A percentile compares a stretch with the other conserved stretches of the same genome.
These are phyloP conservation scores for Pocillopora meandrina DNA, from an alignment of 92 coral and sea anemone species.

Conservation along the genomic window DNA sequence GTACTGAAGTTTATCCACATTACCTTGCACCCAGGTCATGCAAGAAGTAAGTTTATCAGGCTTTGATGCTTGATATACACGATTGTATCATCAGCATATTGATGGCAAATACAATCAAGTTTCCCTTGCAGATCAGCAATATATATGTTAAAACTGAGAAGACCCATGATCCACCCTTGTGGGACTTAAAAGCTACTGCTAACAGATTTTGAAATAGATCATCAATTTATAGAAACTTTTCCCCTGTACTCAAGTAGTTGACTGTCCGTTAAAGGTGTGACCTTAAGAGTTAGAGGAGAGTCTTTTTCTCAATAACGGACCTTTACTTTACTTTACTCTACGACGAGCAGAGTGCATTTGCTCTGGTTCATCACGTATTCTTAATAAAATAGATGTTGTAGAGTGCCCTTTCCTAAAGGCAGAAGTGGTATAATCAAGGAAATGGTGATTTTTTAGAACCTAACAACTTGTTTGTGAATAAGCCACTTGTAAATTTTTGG, in stretches of 20 bases:
- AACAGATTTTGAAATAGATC: too few relatives aligned
- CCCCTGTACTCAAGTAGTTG: conserved; percentile 6
- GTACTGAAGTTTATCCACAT: not conserved
- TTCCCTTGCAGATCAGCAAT: conserved; percentile 18
- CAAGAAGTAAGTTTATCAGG: conserved; percentile 17
- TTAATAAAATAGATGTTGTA: too few relatives aligned
- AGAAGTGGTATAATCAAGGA: too few relatives aligned
- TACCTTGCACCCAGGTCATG: not conserved
- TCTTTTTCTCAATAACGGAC: not conserved
- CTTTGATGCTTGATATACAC: conserved; percentile 1
- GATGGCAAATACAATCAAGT: conserved; percentile 16
- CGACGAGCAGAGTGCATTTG: not conserved
- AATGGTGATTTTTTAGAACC: too few relatives aligned
- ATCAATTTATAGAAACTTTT: not conserved
- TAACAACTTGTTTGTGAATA: too few relatives aligned
- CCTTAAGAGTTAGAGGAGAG: not conserved
- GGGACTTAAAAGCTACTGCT: not conserved
- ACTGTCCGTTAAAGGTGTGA: conserved; percentile 6
- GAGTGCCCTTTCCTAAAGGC: too few relatives aligned
- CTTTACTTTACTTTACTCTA: not conserved
- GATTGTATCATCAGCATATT: conserved; percentile 22
- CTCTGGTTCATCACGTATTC: not conserved
- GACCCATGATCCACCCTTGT: conserved; percentile 29
- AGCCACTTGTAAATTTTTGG: too few relatives aligned
- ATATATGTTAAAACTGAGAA: conserved; percentile 21